These are phyloP conservation scores for Dicrostonyx torquatus DNA, from an alignment of 2,797 vertebrate genomes.

Conservation along the genomic window DNA sequence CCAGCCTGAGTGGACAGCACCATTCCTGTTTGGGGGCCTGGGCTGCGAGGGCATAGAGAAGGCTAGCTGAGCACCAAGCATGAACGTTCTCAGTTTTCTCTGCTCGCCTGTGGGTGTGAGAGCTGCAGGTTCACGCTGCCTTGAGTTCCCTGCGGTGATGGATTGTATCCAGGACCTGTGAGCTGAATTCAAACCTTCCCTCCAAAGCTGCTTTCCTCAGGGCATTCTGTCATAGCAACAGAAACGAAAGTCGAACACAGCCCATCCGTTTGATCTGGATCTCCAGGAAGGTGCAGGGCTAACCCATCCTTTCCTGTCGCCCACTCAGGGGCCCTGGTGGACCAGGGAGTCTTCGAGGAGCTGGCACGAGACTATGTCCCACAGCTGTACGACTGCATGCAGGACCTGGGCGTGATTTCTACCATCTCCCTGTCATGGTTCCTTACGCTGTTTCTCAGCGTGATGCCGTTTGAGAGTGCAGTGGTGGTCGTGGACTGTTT, in stretches of 20 bases:
- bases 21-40: no score
- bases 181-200: not conserved
- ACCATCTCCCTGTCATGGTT: constrained; percentile 99
- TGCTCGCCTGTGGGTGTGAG: not conserved
- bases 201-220: not conserved
- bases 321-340: constrained; percentile 93
- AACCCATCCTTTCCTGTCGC: not conserved
- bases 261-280: not conserved
- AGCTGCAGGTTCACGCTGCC: not conserved
- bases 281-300: not conserved
- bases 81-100: not conserved
- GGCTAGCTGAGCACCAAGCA: no score
- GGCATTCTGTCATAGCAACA: not conserved
- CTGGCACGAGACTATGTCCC: constrained; percentile 95
- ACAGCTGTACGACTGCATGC: constrained; percentile 99
- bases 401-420: constrained; percentile 97
- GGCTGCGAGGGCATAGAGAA: not conserved
- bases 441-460: constrained; percentile 98
- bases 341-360: constrained; percentile 99
- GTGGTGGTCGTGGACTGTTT: constrained; percentile 99
- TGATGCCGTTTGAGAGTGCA: constrained; percentile 98
- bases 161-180: not conserved
- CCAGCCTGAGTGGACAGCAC: not conserved
- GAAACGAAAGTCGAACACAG: not conserved
- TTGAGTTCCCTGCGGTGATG: not conserved